phyloP scores from a whole-genome alignment of 1,140 invertebrate species.

The Bombus huntii region DNA sequence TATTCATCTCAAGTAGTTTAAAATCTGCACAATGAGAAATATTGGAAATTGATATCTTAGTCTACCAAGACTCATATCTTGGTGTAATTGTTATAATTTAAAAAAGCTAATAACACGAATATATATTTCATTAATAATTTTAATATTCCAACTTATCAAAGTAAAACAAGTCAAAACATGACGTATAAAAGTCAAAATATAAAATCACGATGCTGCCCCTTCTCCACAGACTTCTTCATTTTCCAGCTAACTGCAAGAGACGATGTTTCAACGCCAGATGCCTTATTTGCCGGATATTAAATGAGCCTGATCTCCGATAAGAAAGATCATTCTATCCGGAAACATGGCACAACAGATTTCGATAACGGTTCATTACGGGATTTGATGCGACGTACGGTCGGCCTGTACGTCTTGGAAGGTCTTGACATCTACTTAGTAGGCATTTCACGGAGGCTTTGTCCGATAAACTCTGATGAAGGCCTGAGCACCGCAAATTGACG shows the following conservation, averaged over 20 bases:
- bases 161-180: not conserved
- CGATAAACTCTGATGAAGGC: constrained; percentile 35
- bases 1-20: too few relatives aligned
- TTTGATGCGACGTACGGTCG: not conserved
- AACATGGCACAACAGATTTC: not conserved
- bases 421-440: constrained; percentile 5
- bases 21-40: not conserved
- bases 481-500: constrained; percentile 17
- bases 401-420: not conserved
- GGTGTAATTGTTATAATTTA: too few relatives aligned
- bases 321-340: not conserved
- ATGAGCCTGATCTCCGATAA: not conserved
- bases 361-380: not conserved
- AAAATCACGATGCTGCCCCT: not conserved
- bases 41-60: not conserved
- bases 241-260: not conserved
- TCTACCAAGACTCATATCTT: too few relatives aligned
- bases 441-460: constrained; percentile 15
- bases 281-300: not conserved
- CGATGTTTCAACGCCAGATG: too few relatives aligned
- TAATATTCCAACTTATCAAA: too few relatives aligned
- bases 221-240: not conserved
- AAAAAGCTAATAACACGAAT: rapidly evolving
- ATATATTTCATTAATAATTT: too few relatives aligned
- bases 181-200: not conserved